These are phyloP conservation scores for Gibbula magus DNA, from an alignment of 2,888 invertebrate species.

Conservation along the genomic window DNA sequence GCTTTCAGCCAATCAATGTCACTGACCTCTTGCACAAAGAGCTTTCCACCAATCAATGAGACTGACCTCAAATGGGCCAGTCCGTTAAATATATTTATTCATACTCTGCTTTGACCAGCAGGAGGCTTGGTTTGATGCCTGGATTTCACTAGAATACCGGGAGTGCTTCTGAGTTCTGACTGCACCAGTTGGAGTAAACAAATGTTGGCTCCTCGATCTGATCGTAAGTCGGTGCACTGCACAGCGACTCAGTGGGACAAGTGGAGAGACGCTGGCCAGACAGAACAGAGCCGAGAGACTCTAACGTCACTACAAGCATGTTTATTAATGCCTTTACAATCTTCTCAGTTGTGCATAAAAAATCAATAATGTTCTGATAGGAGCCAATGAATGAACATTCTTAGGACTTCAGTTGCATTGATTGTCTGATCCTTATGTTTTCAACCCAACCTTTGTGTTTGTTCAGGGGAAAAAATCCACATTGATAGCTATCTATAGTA, in stretches of 20 bases:
- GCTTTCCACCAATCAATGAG: neutral
- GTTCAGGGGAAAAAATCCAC: too few relatives aligned
- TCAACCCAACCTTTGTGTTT: too few relatives aligned
- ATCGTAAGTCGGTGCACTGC: neutral
- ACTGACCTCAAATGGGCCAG: neutral
- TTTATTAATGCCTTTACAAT: constrained; percentile 18
- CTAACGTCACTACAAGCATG: neutral
- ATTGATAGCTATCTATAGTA: too few relatives aligned
- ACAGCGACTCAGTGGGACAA: neutral
- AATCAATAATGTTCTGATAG: constrained; percentile 4
- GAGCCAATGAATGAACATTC: too few relatives aligned
- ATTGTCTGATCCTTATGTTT: too few relatives aligned
- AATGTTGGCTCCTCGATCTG: neutral
- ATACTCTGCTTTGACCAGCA: neutral
- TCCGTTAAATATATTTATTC: constrained; percentile 19
- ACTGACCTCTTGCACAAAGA: too few relatives aligned
- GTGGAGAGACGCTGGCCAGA: neutral
- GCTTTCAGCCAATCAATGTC: too few relatives aligned
- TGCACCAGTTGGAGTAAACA: neutral
- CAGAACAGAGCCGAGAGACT: neutral
- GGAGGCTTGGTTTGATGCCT: neutral
- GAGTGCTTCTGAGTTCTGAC: neutral
- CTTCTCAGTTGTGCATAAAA: constrained; percentile 3
- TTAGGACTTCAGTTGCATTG: too few relatives aligned
- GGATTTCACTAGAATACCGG: neutral